phyloP scores from a whole-genome alignment of 2,888 invertebrate species.

The Tetragonula carbonaria region DNA sequence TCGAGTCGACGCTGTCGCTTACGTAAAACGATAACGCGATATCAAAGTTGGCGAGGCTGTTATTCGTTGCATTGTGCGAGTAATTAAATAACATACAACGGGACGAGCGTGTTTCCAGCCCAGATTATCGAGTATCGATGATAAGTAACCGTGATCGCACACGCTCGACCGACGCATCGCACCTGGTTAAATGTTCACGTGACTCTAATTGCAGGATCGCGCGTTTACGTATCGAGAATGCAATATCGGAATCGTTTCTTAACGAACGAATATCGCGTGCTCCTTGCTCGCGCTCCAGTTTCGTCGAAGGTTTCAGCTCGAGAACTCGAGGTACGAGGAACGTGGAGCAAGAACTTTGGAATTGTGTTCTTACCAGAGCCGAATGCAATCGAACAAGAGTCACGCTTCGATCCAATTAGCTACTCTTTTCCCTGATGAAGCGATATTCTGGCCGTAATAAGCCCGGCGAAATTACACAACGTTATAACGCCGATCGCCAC shows the following conservation, averaged over 20 bases:
- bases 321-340: not conserved
- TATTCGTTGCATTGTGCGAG: conserved; percentile 10
- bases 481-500: conserved; percentile 46
- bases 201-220: conserved; percentile 4
- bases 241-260: not conserved
- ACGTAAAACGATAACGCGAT: conserved; percentile 54
- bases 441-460: conserved; percentile 42
- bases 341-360: not conserved
- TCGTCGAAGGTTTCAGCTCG: not conserved
- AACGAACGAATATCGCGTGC: not conserved
- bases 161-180: conserved; percentile 2
- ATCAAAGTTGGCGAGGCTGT: conserved; percentile 19
- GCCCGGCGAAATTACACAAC: conserved; percentile 59
- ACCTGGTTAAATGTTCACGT: conserved; percentile 16
- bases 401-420: conserved; percentile 56
- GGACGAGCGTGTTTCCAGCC: not conserved
- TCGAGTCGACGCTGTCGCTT: conserved; percentile 32
- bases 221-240: not conserved
- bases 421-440: conserved; percentile 33
- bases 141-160: conserved; percentile 19
- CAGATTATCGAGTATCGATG: conserved; percentile 33
- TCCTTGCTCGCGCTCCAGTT: not conserved
- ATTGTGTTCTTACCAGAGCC: not conserved
- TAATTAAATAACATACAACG: conserved; percentile 14
- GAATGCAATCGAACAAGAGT: conserved; percentile 46